These are phyloP conservation scores for Apodemia mormo DNA, from an alignment of 2,888 invertebrate species.

Conservation along the genomic window DNA sequence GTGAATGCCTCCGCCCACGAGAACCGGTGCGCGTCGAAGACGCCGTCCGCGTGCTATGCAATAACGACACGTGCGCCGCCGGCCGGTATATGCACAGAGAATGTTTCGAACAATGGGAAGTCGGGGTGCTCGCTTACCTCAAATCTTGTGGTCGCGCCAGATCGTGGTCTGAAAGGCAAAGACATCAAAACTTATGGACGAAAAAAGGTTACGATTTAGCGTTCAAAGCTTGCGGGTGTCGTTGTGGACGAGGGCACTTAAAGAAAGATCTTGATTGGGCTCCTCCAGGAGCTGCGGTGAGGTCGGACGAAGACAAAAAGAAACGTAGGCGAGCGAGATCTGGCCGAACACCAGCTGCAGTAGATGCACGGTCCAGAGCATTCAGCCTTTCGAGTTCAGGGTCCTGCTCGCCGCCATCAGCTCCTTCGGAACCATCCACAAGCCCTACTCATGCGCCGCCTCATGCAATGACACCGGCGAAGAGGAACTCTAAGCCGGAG, in stretches of 20 bases:
- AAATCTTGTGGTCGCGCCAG: constrained; percentile 95
- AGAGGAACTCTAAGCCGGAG: constrained; percentile 90
- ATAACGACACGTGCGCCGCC: constrained; percentile 94
- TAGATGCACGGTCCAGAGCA: constrained; percentile 84
- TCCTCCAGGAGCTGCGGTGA: constrained; percentile 85
- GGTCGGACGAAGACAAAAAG: constrained; percentile 71
- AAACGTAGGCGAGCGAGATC: constrained; percentile 67
- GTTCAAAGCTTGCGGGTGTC: constrained; percentile 96
- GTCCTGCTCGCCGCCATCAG: constrained; percentile 91
- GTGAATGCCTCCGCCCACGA: constrained; percentile 90
- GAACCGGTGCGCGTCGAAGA: constrained; percentile 85
- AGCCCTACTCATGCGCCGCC: constrained; percentile 85
- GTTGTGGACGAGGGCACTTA: constrained; percentile 94
- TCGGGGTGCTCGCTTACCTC: constrained; percentile 91
- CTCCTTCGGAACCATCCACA: constrained; percentile 88
- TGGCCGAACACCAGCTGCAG: constrained; percentile 59
- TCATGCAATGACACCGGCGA: constrained; percentile 77
- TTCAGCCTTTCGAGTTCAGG: constrained; percentile 90
- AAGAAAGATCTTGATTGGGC: constrained; percentile 97
- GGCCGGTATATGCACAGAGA: constrained; percentile 97
- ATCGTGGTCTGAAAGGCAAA: constrained; percentile 97
- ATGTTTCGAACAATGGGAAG: constrained; percentile 97
- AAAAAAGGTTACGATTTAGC: constrained; percentile 98
- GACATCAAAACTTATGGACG: constrained; percentile 97
- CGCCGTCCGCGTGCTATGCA: constrained; percentile 94